These are phyloP conservation scores for Ypsolopha scabrella DNA, from an alignment of 2,888 invertebrate genomes.

Conservation along the genomic window DNA sequence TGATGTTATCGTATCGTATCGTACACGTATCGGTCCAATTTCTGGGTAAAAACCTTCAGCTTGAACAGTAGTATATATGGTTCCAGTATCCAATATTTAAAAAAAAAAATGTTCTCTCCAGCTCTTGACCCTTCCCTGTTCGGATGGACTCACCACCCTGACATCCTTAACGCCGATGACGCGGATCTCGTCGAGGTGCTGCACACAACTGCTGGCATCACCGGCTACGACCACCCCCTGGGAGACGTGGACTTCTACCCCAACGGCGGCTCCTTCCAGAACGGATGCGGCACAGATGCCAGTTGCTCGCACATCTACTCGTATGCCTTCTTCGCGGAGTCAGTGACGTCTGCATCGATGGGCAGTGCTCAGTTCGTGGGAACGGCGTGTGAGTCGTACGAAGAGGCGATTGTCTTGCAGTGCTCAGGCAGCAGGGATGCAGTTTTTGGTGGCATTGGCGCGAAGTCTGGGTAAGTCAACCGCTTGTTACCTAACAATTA, in stretches of 20 bases:
- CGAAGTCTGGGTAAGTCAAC: slow-evolving; percentile 28
- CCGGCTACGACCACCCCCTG: slow-evolving; percentile 47
- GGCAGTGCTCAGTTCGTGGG: slow-evolving; percentile 36
- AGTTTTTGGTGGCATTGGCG: slow-evolving; percentile 36
- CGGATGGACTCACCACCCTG: slow-evolving; percentile 53
- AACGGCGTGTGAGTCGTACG: slow-evolving; percentile 35
- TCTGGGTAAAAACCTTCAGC: no score
- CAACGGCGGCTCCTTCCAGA: slow-evolving; percentile 45
- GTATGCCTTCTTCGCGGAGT: slow-evolving; percentile 48
- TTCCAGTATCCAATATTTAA: not conserved
- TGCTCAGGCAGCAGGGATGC: slow-evolving; percentile 33
- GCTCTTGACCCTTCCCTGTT: slow-evolving; percentile 52
- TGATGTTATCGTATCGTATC: no score
- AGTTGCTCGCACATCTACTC: slow-evolving; percentile 37
- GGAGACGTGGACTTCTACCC: slow-evolving; percentile 55
- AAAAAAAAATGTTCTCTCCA: slow-evolving; percentile 14
- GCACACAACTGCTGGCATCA: slow-evolving; percentile 38
- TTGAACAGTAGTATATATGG: no score
- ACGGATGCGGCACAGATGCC: slow-evolving; percentile 30
- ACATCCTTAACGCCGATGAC: slow-evolving; percentile 29
- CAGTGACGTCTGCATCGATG: slow-evolving; percentile 22
- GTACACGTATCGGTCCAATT: no score
- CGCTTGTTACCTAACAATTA: slow-evolving; percentile 8
- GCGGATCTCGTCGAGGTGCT: slow-evolving; percentile 51
- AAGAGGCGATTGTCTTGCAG: slow-evolving; percentile 23